Base-by-base conservation (phyloP, 1,140 invertebrate species). In the Listronotus oregonensis region DNA sequence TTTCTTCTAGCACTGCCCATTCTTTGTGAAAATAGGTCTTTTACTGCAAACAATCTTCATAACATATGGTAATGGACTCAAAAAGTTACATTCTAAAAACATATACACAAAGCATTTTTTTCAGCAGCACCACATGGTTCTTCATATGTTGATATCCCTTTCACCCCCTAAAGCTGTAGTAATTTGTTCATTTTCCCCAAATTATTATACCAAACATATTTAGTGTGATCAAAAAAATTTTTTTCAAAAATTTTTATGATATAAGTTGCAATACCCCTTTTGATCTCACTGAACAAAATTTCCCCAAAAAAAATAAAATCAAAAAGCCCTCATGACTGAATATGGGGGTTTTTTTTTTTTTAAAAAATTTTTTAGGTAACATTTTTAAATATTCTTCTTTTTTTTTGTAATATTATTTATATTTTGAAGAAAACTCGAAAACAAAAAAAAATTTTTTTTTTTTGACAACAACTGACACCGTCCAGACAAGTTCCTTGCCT, bases 31-130 rank as follows among this genome's bases (percentile, higher is more conserved):
- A 96, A 93, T 68, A 94, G 85, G 74, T 93, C 86, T 75, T 89
- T 88, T 6, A 96, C 90, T 27, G 94, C 95, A 72, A 93, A 77
- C 96, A 97, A 76, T 96, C 94, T 84, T 97, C 94, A 71, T 92
- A 93, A 82, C 91, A 97, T 10, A 95, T 14, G 92, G 91, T 61
- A 94, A 79, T 27, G 80, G 79, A 11, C 79, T 81, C 58, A 85
- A 84, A 69, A 85, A 83, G 70, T 88, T 77, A 77, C 95, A 97
- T 74, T 91, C 87, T 5, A 82, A 96, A 97, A 11, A 94, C 94
- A 82, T 94, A 95, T 50, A 90, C 85, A 80, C 95, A 97, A 11
- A 97, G 81, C 73, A 97, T n/a, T 83, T 67, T 69, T 78, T 81
- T 95, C 92, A 37, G 95, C 94, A 50, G 91, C 90, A 69, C 85